These are phyloP conservation scores for Phrynocephalus forsythii DNA, from an alignment of 2,797 vertebrate species.

Conservation along the genomic window DNA sequence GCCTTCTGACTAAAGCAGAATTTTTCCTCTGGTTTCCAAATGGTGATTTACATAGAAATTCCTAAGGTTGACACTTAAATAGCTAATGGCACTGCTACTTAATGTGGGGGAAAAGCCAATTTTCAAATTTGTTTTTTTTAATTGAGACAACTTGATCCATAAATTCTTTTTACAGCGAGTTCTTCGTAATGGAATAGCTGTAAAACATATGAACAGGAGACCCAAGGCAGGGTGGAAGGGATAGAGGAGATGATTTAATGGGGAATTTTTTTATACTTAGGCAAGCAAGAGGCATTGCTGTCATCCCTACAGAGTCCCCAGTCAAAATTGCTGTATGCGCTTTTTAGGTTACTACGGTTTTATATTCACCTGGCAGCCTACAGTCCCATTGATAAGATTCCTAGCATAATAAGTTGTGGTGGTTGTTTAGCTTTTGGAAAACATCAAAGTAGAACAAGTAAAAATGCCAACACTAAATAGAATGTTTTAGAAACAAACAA, in stretches of 20 bases:
- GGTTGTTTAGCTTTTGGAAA: constrained; percentile 40
- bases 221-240: neutral
- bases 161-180: constrained; percentile 45
- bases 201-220: constrained; percentile 29
- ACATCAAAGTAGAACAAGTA: constrained; percentile 56
- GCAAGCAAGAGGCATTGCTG: constrained; percentile 68
- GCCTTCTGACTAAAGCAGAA: neutral
- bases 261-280: constrained; percentile 62
- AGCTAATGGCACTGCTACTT: constrained; percentile 36
- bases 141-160: constrained; percentile 59
- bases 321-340: constrained; percentile 53
- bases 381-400: constrained; percentile 46
- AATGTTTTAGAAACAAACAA: constrained; percentile 46
- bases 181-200: constrained; percentile 48
- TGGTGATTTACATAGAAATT: constrained; percentile 20
- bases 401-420: constrained; percentile 21
- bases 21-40: constrained; percentile 22
- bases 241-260: constrained; percentile 43
- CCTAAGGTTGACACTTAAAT: constrained; percentile 39
- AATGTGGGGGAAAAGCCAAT: constrained; percentile 26
- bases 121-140: constrained; percentile 37
- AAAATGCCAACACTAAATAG: constrained; percentile 38
- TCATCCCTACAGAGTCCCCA: constrained; percentile 47
- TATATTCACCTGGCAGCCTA: constrained; percentile 47
- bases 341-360: constrained; percentile 54